A percentile compares a stretch with the other conserved stretches of the same genome.
phyloP scores from a whole-genome alignment of 2,113 vertebrate genomes.

The Aegithalos caudatus region DNA sequence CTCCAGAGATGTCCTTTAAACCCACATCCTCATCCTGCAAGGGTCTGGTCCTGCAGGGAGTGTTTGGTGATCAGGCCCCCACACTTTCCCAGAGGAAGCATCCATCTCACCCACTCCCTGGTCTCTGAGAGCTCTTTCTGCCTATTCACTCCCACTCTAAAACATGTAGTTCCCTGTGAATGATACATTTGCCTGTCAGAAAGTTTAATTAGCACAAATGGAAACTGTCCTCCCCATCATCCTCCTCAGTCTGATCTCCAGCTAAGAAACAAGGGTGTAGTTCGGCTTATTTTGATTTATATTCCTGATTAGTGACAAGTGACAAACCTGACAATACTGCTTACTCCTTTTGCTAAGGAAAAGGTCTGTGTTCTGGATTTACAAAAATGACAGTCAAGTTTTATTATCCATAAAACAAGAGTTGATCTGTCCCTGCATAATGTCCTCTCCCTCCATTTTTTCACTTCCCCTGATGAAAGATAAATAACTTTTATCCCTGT shows the following conservation, averaged over 20 bases:
- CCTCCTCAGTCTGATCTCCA: neutral
- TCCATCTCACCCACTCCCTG: constrained; percentile 28
- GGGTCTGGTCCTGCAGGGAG: neutral
- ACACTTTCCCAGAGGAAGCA: neutral
- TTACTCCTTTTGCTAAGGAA: neutral
- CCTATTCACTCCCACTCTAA: constrained; percentile 42
- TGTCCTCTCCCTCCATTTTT: neutral
- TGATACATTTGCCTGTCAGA: neutral
- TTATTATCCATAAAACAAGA: neutral
- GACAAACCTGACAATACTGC: neutral
- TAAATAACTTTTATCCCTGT: neutral
- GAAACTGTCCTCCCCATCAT: neutral
- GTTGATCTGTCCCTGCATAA: rapidly evolving
- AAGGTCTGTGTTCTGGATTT: neutral
- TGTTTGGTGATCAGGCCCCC: neutral
- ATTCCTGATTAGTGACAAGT: neutral
- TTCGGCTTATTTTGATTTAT: neutral
- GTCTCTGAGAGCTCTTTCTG: neutral
- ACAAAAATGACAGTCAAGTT: neutral
- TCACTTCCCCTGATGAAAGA: neutral
- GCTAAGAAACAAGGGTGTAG: neutral
- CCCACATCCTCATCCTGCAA: neutral
- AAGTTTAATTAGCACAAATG: constrained; percentile 29
- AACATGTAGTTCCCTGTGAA: neutral
- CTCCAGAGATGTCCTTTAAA: neutral